Evolutionary conservation across 92 coral and sea anemone species (phyloP).

Genomic region (Umimayanthus chanpuru): DNA sequence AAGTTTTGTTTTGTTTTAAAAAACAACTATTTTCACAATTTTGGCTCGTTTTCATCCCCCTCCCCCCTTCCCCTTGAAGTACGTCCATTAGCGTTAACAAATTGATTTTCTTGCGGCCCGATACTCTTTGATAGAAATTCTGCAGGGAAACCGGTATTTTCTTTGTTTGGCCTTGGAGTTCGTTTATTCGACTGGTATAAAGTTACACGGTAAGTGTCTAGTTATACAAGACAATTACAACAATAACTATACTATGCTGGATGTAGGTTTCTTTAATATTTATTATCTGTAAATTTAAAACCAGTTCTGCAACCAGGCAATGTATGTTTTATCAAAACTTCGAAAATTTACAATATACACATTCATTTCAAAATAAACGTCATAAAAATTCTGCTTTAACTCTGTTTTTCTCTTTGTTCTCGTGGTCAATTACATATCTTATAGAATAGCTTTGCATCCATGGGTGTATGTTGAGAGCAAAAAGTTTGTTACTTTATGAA

Average conservation of each 20-base stretch:
- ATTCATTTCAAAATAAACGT: slow-evolving; percentile 43
- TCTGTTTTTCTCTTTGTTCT: slow-evolving; percentile 9
- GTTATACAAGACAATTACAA: background rate
- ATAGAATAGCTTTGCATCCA: slow-evolving; percentile 12
- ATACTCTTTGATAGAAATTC: no score
- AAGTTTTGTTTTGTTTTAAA: no score
- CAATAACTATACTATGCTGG: background rate
- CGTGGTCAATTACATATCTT: background rate
- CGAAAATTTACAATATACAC: slow-evolving; percentile 41
- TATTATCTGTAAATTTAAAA: slow-evolving; percentile 38
- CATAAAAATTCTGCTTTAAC: slow-evolving; percentile 39
- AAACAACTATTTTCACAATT: no score
- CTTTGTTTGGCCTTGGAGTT: no score
- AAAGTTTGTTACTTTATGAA: background rate
- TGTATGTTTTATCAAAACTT: slow-evolving; percentile 33
- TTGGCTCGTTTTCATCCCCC: no score
- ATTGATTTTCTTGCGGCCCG: no score
- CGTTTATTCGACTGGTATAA: no score
- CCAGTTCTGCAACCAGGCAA: slow-evolving; percentile 42
- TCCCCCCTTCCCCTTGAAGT: no score
- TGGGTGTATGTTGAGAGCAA: background rate
- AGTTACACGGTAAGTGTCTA: no score
- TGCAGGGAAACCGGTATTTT: no score
- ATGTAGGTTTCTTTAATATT: slow-evolving; percentile 30
- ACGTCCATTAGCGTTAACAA: no score